Percentiles rank a stretch among this genome's conserved stretches.
phyloP scores from a whole-genome alignment of 2,888 invertebrate genomes.

The Heliothis peltigera region DNA sequence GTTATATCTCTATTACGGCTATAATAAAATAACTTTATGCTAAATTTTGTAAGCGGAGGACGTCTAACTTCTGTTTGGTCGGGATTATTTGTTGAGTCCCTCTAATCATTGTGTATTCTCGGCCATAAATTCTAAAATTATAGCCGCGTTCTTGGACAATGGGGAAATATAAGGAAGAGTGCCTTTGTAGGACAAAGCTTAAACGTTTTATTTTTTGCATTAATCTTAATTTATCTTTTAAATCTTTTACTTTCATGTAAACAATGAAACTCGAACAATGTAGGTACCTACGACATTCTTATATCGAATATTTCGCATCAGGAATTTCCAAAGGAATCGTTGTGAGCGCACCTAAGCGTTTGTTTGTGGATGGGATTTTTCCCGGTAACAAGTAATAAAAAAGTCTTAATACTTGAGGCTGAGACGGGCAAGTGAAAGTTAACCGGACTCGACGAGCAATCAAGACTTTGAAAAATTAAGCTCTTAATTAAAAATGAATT shows the following conservation, averaged over 20 bases:
- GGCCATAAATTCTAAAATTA: constrained; percentile 27
- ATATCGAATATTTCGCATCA: constrained; percentile 35
- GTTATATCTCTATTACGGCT: constrained; percentile 69
- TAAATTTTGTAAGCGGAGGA: constrained; percentile 47
- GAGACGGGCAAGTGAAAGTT: constrained; percentile 72
- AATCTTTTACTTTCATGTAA: constrained; percentile 2
- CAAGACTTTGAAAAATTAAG: constrained; percentile 79
- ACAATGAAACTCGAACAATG: constrained; percentile 6
- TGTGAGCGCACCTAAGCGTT: constrained; percentile 48
- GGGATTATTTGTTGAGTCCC: constrained; percentile 45
- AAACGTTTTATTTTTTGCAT: background rate
- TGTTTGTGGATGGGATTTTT: constrained; percentile 75
- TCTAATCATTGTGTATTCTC: constrained; percentile 40
- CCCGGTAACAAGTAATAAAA: constrained; percentile 77
- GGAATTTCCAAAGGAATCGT: constrained; percentile 40
- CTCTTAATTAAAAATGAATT: constrained; percentile 77
- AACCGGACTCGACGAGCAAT: constrained; percentile 73
- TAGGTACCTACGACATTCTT: constrained; percentile 8
- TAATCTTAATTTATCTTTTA: constrained; percentile 6
- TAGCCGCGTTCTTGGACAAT: constrained; percentile 17
- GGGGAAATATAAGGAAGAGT: constrained; percentile 7
- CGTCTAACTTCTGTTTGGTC: constrained; percentile 38
- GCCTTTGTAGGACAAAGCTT: constrained; percentile 11
- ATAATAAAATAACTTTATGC: constrained; percentile 67
- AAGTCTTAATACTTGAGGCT: constrained; percentile 74